phyloP scores from a whole-genome alignment of 2,888 invertebrate genomes.

The Eupithecia abbreviata region DNA sequence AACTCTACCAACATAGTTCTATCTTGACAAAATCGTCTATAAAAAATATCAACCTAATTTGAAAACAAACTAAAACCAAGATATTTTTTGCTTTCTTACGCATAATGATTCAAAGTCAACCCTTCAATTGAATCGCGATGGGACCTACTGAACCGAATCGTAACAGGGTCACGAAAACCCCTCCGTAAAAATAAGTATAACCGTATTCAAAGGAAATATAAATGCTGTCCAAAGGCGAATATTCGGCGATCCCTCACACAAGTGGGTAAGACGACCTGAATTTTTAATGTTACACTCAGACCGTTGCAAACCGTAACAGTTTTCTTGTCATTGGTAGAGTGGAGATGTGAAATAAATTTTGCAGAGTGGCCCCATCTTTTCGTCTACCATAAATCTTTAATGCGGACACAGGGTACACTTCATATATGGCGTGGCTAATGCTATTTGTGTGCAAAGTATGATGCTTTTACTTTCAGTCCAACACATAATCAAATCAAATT shows the following conservation, averaged over 20 bases:
- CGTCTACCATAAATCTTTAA: conserved; percentile 82
- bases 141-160: conserved; percentile 45
- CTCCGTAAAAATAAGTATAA: conserved; percentile 65
- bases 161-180: conserved; percentile 56
- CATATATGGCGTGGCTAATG: conserved; percentile 79
- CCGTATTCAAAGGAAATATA: conserved; percentile 80
- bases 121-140: conserved; percentile 31
- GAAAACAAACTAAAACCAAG: neutral
- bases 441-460: conserved; percentile 71
- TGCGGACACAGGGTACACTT: conserved; percentile 77
- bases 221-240: conserved; percentile 82
- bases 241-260: conserved; percentile 84
- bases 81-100: neutral
- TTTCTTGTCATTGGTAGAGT: conserved; percentile 83
- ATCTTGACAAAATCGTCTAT: neutral
- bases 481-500: conserved; percentile 24
- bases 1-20: neutral
- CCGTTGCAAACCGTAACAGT: conserved; percentile 84
- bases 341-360: conserved; percentile 84
- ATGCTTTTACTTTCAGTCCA: conserved; percentile 60
- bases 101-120: conserved; percentile 18
- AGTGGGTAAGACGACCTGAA: conserved; percentile 83
- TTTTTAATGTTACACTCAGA: conserved; percentile 84
- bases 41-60: neutral
- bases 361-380: conserved; percentile 84